Conservation (phyloP, 2,797 vertebrate genomes). For the Harpagifer antarcticus region DNA sequence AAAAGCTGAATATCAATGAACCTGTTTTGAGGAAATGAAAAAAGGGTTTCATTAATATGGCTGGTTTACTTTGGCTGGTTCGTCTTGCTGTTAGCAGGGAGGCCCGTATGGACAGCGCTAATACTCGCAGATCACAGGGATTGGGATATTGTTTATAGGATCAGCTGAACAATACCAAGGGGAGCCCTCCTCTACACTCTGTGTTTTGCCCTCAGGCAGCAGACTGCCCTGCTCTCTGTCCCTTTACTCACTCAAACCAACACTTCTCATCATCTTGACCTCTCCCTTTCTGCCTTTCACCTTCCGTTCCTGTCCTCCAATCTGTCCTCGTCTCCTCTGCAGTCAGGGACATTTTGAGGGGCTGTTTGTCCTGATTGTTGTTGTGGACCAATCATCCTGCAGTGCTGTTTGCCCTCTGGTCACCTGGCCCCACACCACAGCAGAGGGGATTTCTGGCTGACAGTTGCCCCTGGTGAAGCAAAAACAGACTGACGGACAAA, state of each 20-base stretch:
- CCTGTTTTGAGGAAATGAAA: constrained; percentile 21
- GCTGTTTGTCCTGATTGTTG: constrained; percentile 63
- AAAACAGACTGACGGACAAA: constrained; percentile 71
- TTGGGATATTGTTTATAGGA: constrained; percentile 78
- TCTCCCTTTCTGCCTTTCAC: constrained; percentile 51
- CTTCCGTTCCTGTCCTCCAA: constrained; percentile 51
- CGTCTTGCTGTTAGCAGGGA: constrained; percentile 34
- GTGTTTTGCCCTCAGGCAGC: constrained; percentile 69
- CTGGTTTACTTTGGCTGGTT: constrained; percentile 39
- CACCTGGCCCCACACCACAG: constrained; percentile 71
- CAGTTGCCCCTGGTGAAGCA: constrained; percentile 75
- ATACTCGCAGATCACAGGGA: constrained; percentile 72
- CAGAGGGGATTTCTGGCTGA: constrained; percentile 71
- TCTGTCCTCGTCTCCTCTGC: constrained; percentile 42
- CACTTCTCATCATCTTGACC: constrained; percentile 57
- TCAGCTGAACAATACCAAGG: constrained; percentile 80
- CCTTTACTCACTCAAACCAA: constrained; percentile 43
- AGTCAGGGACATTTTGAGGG: constrained; percentile 63
- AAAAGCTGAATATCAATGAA: constrained; percentile 7
- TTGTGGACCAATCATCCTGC: constrained; percentile 64
- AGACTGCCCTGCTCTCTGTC: constrained; percentile 43
- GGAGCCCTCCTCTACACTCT: constrained; percentile 64
- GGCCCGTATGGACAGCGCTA: constrained; percentile 45
- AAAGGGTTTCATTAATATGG: constrained; percentile 31
- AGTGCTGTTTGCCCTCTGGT: constrained; percentile 74